Evolutionary conservation across 30 jellyfish, hydroid and myxozoan species (phyloP).

Genomic region (Aurelia sp.): DNA sequence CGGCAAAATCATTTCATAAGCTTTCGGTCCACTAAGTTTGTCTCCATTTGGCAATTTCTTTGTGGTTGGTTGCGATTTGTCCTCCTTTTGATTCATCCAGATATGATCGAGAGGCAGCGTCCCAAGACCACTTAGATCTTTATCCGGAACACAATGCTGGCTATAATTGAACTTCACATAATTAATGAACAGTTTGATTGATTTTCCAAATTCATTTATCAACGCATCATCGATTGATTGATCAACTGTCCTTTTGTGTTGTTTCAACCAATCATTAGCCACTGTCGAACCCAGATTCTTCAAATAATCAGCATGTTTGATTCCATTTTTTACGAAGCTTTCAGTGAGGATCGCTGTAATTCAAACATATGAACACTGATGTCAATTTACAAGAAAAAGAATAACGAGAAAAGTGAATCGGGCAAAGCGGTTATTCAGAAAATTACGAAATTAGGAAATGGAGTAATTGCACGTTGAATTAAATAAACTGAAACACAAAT

Average conservation of each 20-base stretch:
- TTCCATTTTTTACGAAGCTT: constrained; percentile 41
- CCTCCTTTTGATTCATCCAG: constrained; percentile 81
- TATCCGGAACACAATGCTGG: constrained; percentile 83
- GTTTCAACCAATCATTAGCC: constrained; percentile 33
- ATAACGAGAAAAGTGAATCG: too few species aligned
- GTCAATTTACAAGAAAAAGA: too few species aligned
- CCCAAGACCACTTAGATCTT: constrained; percentile 79
- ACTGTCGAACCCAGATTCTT: constrained; percentile 31
- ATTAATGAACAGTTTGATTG: constrained; percentile 48
- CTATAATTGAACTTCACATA: constrained; percentile 71
- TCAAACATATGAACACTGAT: too few species aligned
- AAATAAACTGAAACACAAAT: too few species aligned
- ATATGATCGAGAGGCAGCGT: constrained; percentile 73
- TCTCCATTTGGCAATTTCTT: constrained; percentile 93
- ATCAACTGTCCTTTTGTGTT: constrained; percentile 42
- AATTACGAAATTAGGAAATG: too few species aligned
- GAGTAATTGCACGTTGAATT: too few species aligned
- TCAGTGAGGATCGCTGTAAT: constrained; percentile 74
- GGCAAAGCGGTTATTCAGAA: too few species aligned
- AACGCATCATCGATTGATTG: constrained; percentile 60
- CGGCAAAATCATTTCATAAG: constrained; percentile 88
- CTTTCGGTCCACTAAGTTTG: constrained; percentile 74
- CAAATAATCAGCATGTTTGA: constrained; percentile 49
- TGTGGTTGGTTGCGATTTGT: constrained; percentile 71
- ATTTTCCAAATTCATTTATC: constrained; percentile 67